phyloP scores from a whole-genome alignment of 2,797 vertebrate species.

The Urophycis tenuis region DNA sequence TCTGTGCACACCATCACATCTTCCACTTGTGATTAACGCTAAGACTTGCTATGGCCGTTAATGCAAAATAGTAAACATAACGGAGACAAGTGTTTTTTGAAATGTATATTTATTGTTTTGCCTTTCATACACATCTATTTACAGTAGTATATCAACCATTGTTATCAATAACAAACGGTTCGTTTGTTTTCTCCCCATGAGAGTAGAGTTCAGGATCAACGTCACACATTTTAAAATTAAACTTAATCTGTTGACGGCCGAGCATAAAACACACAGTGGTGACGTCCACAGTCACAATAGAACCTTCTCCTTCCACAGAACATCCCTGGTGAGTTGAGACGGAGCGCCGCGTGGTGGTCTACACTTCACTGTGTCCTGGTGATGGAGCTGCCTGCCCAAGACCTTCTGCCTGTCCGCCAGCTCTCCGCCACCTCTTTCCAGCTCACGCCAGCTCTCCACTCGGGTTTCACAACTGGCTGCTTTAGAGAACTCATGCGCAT shows the following conservation, averaged over 20 bases:
- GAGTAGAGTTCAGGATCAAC: conserved; percentile 13
- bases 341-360: neutral
- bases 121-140: conserved; percentile 66
- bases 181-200: conserved; percentile 23
- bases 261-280: too few species aligned
- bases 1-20: neutral
- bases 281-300: too few species aligned
- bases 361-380: neutral
- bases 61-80: neutral
- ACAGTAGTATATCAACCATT: conserved; percentile 53
- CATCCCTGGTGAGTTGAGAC: neutral
- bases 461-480: neutral
- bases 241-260: neutral
- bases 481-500: neutral
- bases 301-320: neutral
- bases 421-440: neutral
- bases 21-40: neutral
- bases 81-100: conserved; percentile 38
- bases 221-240: conserved; percentile 1
- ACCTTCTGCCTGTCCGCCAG: neutral
- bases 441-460: neutral
- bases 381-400: neutral
- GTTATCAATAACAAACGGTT: conserved; percentile 31
- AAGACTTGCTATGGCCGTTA: neutral
- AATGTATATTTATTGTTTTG: conserved; percentile 52